Conservation (phyloP, 2,113 vertebrate genomes). For the Abramis brama region DNA sequence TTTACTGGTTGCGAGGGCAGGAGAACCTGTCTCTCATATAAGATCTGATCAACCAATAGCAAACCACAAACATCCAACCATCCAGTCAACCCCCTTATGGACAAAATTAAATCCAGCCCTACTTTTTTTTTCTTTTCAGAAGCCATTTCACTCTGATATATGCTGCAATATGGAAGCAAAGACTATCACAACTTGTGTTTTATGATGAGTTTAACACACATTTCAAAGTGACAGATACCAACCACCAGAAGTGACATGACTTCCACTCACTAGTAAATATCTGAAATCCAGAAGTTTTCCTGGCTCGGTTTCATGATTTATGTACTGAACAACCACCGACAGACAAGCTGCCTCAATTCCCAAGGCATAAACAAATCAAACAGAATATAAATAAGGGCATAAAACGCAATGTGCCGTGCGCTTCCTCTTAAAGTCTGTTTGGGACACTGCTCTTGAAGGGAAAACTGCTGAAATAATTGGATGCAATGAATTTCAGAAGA, state of each 20-base stretch:
- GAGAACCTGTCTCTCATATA: no score
- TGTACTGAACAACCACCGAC: slow-evolving; percentile 30
- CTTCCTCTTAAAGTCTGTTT: slow-evolving; percentile 36
- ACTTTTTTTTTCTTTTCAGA: no score
- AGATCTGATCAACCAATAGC: no score
- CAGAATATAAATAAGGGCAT: slow-evolving; percentile 56
- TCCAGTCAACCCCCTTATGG: no score
- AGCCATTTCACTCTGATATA: no score
- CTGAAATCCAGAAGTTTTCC: slow-evolving; percentile 1
- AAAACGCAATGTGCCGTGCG: slow-evolving; percentile 42
- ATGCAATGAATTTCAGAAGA: slow-evolving; percentile 45
- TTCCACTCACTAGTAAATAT: slow-evolving; percentile 11
- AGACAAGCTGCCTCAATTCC: slow-evolving; percentile 37
- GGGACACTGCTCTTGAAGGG: slow-evolving; percentile 46
- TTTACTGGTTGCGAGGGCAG: no score
- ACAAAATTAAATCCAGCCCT: no score
- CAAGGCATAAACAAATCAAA: slow-evolving; percentile 58
- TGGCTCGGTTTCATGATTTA: slow-evolving; percentile 35
- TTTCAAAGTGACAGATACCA: background rate
- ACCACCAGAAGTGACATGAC: background rate
- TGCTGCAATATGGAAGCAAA: no score
- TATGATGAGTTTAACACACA: background rate
- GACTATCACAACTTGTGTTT: background rate
- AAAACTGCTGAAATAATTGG: slow-evolving; percentile 51
- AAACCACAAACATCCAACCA: no score